These are phyloP conservation scores for Nycteola revayana DNA, from an alignment of 2,888 invertebrate species.

Conservation along the genomic window DNA sequence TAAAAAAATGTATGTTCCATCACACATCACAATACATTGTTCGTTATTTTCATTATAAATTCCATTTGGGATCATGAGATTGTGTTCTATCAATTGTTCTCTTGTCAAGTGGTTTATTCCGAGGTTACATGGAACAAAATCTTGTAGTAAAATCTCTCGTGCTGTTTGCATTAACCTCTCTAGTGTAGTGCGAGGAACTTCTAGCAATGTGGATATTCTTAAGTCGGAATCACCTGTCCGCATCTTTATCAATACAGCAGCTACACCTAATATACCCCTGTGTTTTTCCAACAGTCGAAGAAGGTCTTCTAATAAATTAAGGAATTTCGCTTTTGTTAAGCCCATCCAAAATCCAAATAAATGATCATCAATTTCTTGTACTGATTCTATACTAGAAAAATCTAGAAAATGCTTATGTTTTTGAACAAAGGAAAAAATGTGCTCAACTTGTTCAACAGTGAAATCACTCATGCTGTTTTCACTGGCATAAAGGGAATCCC, in stretches of 20 bases:
- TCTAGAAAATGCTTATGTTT: slow-evolving; percentile 5
- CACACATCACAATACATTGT: slow-evolving; percentile 5
- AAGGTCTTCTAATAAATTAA: slow-evolving; percentile 8
- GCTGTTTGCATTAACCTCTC: slow-evolving; percentile 65
- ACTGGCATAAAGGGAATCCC: slow-evolving; percentile 3
- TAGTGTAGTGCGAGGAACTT: slow-evolving; percentile 26
- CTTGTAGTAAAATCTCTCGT: slow-evolving; percentile 13
- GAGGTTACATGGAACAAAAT: slow-evolving; percentile 14
- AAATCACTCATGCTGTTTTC: slow-evolving; percentile 10
- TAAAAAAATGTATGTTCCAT: slow-evolving; percentile 11
- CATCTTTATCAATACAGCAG: slow-evolving; percentile 12
- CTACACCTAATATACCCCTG: no score
- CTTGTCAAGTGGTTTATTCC: slow-evolving; percentile 20
- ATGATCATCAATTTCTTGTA: slow-evolving; percentile 15
- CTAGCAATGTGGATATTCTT: slow-evolving; percentile 5
- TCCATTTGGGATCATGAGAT: no score
- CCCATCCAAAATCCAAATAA: slow-evolving; percentile 15
- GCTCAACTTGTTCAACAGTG: slow-evolving; percentile 11
- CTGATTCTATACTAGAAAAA: slow-evolving; percentile 15
- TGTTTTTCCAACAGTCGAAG: slow-evolving; percentile 9
- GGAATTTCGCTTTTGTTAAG: slow-evolving; percentile 14
- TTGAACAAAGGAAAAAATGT: slow-evolving; percentile 14
- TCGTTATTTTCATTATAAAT: no score
- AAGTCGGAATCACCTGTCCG: slow-evolving; percentile 17
- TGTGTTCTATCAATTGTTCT: no score